Evolutionary conservation across 2,797 vertebrate genomes (phyloP).

Genomic region (Peromyscus melanophrys): DNA sequence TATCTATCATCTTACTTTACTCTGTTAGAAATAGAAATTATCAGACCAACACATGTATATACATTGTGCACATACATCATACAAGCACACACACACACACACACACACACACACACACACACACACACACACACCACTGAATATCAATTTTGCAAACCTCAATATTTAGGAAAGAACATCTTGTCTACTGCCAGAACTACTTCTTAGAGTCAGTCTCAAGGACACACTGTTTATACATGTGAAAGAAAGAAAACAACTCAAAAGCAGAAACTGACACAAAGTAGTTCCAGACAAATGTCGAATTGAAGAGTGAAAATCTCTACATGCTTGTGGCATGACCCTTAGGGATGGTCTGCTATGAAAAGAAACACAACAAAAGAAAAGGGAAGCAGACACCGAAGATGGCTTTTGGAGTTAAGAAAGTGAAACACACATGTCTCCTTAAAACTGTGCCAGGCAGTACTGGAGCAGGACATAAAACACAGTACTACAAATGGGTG

Average conservation of each 20-base stretch:
- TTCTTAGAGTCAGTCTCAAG: slow-evolving; percentile 38
- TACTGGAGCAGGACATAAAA: neutral
- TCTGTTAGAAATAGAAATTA: neutral
- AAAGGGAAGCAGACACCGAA: neutral
- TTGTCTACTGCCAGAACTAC: neutral
- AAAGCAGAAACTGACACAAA: neutral
- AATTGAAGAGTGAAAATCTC: neutral
- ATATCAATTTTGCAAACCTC: neutral
- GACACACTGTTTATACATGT: neutral
- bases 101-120: neutral
- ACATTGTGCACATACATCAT: neutral
- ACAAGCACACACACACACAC: neutral
- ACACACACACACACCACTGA: neutral
- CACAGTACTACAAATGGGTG: neutral
- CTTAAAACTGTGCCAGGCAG: neutral
- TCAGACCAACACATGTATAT: neutral
- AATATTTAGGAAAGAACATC: neutral
- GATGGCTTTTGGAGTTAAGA: neutral
- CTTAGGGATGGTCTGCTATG: neutral
- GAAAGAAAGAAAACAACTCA: neutral
- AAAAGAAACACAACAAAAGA: neutral
- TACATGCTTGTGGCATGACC: neutral
- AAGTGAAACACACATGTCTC: neutral
- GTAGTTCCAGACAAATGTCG: neutral
- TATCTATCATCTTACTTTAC: neutral